Percentiles rank a stretch among this genome's conserved stretches.
phyloP scores from a whole-genome alignment of 2,888 invertebrate species.

The Neria commutata region DNA sequence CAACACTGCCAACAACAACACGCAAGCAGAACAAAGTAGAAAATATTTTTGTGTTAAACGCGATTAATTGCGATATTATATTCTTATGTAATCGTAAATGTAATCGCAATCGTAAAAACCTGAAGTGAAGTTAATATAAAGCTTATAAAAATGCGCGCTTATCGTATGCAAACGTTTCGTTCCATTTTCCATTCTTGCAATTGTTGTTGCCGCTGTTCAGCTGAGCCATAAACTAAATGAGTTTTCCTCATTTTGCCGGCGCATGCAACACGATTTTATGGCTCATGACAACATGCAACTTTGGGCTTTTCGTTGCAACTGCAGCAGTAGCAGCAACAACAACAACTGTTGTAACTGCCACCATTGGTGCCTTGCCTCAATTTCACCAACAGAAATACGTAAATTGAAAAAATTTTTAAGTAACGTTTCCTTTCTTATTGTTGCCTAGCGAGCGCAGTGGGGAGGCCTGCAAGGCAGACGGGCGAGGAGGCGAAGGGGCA shows the following conservation, averaged over 20 bases:
- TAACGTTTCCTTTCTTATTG: conserved; percentile 31
- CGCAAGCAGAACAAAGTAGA: conserved; percentile 33
- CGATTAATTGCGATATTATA: conserved; percentile 55
- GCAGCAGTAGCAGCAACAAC: too few species aligned
- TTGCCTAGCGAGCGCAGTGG: too few species aligned
- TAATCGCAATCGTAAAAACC: conserved; percentile 42
- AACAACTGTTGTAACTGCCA: too few species aligned
- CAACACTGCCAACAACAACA: background rate
- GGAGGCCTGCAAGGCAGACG: too few species aligned
- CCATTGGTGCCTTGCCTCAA: too few species aligned
- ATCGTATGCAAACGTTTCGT: conserved; percentile 16
- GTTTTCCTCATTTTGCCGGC: conserved; percentile 14
- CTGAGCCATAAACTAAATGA: conserved; percentile 14
- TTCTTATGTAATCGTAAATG: conserved; percentile 55
- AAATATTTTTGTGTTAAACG: conserved; percentile 49
- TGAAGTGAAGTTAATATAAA: background rate
- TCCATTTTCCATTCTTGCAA: conserved; percentile 23
- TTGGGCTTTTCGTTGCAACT: conserved; percentile 37
- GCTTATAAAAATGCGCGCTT: conserved; percentile 35
- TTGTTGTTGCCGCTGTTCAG: conserved; percentile 15
- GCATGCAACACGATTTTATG: conserved; percentile 52
- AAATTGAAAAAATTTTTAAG: conserved; percentile 14
- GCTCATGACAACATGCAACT: conserved; percentile 54
- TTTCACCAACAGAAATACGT: too few species aligned
- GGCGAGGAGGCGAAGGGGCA: too few species aligned